phyloP scores from a whole-genome alignment of 2,888 invertebrate species.

The Scelioninae gen. 1 region DNA sequence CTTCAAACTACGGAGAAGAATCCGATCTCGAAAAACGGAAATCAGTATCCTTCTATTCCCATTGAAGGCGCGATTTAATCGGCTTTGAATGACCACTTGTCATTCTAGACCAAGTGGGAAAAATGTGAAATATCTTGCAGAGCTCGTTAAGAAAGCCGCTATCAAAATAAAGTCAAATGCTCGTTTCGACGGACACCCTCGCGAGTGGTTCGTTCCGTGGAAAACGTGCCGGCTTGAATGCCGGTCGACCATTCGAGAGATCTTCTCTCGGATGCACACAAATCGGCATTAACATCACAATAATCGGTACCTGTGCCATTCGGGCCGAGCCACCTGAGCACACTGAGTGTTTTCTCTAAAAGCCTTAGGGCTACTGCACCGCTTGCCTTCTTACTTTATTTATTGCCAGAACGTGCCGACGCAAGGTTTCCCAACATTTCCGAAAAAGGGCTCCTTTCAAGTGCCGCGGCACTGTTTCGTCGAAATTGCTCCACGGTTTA shows the following conservation, averaged over 20 bases:
- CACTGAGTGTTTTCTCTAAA: constrained; percentile 63
- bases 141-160: constrained; percentile 57
- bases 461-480: constrained; percentile 47
- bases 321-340: constrained; percentile 65
- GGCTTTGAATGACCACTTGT: constrained; percentile 64
- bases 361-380: constrained; percentile 62
- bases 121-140: constrained; percentile 60
- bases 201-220: constrained; percentile 52
- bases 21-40: constrained; percentile 2
- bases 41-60: constrained; percentile 5
- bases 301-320: constrained; percentile 79
- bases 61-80: constrained; percentile 50
- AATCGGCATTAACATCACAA: constrained; percentile 82
- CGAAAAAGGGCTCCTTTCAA: constrained; percentile 56
- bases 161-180: constrained; percentile 65
- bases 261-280: constrained; percentile 72
- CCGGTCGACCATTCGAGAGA: constrained; percentile 79
- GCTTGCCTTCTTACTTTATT: constrained; percentile 71
- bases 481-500: too few relatives aligned
- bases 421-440: constrained; percentile 71
- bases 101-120: constrained; percentile 41
- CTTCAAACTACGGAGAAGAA: too few relatives aligned
- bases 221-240: constrained; percentile 81
- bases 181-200: constrained; percentile 52
- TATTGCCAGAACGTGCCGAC: constrained; percentile 75